These are phyloP conservation scores for Addax nasomaculatus DNA, from an alignment of 2,113 vertebrate species.

Conservation along the genomic window DNA sequence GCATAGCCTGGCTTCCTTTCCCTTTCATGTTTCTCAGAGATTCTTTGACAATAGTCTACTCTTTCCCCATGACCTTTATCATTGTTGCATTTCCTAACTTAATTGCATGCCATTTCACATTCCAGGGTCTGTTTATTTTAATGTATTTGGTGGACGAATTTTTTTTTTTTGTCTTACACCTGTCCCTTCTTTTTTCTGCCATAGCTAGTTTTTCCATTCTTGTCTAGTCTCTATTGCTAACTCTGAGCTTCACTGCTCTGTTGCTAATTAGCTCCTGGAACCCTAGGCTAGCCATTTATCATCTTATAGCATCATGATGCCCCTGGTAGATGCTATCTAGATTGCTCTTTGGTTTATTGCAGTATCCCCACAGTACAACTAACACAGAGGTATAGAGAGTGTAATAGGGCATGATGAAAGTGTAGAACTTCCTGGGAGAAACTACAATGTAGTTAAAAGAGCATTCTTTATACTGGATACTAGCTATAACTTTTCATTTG, in stretches of 20 bases:
- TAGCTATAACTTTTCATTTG: not conserved
- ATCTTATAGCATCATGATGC: not conserved
- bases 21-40: not conserved
- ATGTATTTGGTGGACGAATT: not conserved
- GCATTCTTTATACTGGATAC: not conserved
- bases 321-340: not conserved
- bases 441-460: not conserved
- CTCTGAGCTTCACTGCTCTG: not conserved
- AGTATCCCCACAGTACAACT: not conserved
- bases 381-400: not conserved
- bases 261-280: not conserved
- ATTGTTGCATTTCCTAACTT: not conserved
- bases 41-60: not conserved
- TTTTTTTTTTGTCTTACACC: not conserved
- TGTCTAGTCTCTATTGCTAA: not conserved
- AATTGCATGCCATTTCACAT: not conserved
- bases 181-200: not conserved
- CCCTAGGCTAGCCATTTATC: not conserved
- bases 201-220: not conserved
- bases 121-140: not conserved
- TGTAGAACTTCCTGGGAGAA: not conserved
- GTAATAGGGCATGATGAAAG: not conserved
- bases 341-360: not conserved
- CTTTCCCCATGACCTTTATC: not conserved
- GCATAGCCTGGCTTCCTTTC: not conserved